Evolutionary conservation across 2,888 invertebrate genomes (phyloP).

Genomic region (Hirtodrosophila cameraria): DNA sequence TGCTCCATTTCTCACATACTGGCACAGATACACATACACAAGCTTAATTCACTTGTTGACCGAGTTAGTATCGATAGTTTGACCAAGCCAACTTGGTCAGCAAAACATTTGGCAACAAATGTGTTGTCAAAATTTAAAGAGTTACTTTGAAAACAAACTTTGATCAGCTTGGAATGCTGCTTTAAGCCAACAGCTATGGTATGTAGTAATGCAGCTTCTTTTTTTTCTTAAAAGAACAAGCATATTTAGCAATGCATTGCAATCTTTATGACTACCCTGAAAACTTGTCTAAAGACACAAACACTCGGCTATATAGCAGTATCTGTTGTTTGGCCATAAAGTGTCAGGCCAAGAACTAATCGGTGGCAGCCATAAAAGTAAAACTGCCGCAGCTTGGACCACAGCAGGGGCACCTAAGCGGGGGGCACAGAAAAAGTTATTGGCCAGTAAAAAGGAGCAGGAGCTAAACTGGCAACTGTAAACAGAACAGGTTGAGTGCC

Average conservation of each 20-base stretch:
- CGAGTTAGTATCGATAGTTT: conserved; percentile 41
- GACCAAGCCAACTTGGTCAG: conserved; percentile 17
- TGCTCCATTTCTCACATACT: neutral
- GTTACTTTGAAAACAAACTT: conserved; percentile 2
- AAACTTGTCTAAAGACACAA: neutral
- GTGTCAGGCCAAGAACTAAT: conserved; percentile 60
- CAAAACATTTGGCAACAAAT: conserved; percentile 2
- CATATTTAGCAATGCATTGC: conserved; percentile 11
- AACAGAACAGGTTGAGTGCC: conserved; percentile 40
- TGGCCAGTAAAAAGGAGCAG: conserved; percentile 39
- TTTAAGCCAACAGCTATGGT: neutral
- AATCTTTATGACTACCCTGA: conserved; percentile 31
- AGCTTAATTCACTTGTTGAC: conserved; percentile 36
- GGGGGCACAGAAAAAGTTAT: conserved; percentile 41
- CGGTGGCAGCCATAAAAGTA: conserved; percentile 67
- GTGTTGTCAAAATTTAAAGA: neutral
- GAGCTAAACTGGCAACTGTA: conserved; percentile 6
- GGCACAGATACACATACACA: neutral
- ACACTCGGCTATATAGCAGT: neutral
- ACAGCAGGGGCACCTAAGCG: conserved; percentile 7
- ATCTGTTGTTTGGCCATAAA: conserved; percentile 50
- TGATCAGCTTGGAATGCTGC: neutral
- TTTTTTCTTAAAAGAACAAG: conserved; percentile 4
- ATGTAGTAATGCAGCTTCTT: neutral
- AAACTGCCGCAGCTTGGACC: conserved; percentile 37